Base-by-base conservation (phyloP, 2,888 invertebrate species). In the Chrysina gloriosa region DNA sequence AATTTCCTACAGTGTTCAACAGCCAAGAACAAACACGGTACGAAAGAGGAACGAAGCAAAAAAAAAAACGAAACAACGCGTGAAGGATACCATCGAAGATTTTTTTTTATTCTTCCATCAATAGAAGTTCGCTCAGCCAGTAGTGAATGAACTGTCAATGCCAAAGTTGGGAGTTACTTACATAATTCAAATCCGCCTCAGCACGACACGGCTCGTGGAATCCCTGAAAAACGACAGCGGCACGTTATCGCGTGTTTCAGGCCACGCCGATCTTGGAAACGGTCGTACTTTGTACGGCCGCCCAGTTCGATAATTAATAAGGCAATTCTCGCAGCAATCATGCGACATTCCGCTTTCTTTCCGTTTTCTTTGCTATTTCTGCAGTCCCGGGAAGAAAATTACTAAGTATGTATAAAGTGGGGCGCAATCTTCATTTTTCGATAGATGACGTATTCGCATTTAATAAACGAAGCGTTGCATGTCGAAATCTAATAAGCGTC, bases 111-210 rank as follows among this genome's bases (percentile, higher is more conserved):
- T 45, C 16, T 6, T 21, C 7, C 25, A 11, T 48, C 48, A 31
- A 19, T 31, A 31, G 19, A 31, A 52, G 7, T n/a, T 3, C 52
- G n/a, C 16, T 52, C 52, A 52, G n/a, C n/a, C n/a, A n/a, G n/a
- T n/a, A n/a, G 52, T 52, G 52, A 52, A 52, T 52, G 52, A 52
- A 52, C 52, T 52, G 31, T 52, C 52, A 52, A 52, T 52, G 52
- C 52, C 52, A 52, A 29, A 52, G 31, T 31, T 52, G 52, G 31
- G 52, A 31, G 19, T 52, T 31, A 31, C 52, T 52, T 52, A 52
- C 34, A 52, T 52, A 52, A 52, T 31, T 52, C 52, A 52, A 31
- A 29, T 52, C 9, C 16, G 52, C 19, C 31, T 52, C 19, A 4
- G 9, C 19, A 21, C 7, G 19, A 21, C 7, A 45, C 45, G 45